Percentiles rank a stretch among this genome's conserved stretches.
Conservation (phyloP, 2,113 vertebrate genomes). For the Arenaria interpres region DNA sequence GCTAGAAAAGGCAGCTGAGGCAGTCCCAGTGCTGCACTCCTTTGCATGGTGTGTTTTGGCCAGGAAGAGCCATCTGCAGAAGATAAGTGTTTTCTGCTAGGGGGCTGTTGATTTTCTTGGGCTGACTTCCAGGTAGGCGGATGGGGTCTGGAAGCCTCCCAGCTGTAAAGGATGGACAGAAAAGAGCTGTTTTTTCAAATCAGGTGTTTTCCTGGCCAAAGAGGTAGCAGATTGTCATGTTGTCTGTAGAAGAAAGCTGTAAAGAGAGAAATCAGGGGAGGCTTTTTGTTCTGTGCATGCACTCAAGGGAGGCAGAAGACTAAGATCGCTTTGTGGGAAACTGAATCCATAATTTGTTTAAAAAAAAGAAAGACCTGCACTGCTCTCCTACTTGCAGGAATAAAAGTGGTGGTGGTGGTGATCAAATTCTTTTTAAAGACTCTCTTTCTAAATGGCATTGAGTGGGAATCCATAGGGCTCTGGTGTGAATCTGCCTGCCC, state of each 20-base stretch:
- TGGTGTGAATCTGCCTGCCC: background rate
- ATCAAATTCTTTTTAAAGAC: background rate
- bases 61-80: background rate
- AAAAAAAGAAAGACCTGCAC: background rate
- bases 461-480: background rate
- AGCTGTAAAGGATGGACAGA: background rate
- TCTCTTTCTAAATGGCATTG: background rate
- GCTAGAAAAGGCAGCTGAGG: background rate
- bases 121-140: background rate
- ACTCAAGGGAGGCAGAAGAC: background rate
- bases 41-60: background rate
- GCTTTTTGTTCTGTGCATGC: background rate
- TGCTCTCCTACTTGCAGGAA: background rate
- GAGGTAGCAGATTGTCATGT: background rate
- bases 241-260: background rate
- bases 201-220: background rate
- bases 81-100: rapidly evolving
- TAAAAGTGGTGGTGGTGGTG: background rate
- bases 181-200: background rate
- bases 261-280: background rate
- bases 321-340: background rate
- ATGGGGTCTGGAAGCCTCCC: background rate
- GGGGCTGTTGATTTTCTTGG: background rate
- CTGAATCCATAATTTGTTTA: background rate
- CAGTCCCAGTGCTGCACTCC: background rate